Base-by-base conservation (phyloP, 2,113 vertebrate species). In the Malurus melanocephalus region DNA sequence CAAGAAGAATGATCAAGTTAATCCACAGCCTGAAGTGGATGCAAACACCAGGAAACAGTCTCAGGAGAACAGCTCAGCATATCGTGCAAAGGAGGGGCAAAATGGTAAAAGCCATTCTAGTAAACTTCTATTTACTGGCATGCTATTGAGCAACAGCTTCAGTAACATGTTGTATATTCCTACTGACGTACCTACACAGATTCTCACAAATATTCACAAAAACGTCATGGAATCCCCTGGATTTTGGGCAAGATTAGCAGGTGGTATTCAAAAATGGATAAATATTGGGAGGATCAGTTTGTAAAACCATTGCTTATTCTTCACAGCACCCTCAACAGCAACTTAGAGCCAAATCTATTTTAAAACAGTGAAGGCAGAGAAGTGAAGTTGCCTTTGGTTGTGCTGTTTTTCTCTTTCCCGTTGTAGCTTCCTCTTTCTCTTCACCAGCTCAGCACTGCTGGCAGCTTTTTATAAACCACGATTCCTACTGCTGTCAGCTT, bases 401-500 rank as follows among this genome's bases (percentile, higher is more conserved):
- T 81, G 71, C 52, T 94, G 92, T 92, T 89, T 95, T 89, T 94
- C 80, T 94, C 85, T 95, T 93, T 96, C 87, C 81, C 85, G 81
- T 76, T 94, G 93, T 28, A 91, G 90, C 92, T 96, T 96, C 95
- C 95, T 95, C 95, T 96, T 96, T 96, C 94, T 96, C 95, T 96
- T 96, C 95, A 96, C 95, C 95, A 96, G 94, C 96, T 96, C 96
- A 96, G 96, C 96, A 96, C 60, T 95, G 96, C 86, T 94, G 67
- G 95, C 85, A 94, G 92, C 95, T 96, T 96, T 96, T 96, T 96
- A 96, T 96, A 96, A 96, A 96, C 95, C 91, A 93, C 43, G 57
- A 96, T 96, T 96, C 96, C 95, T 96, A 94, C 95, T 95, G 93
- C 74, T 92, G 95, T 95, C 95, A 96, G 96, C 95, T 96, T 94